Conservation (phyloP, 1,140 invertebrate species). For the Penaeus vannamei region DNA sequence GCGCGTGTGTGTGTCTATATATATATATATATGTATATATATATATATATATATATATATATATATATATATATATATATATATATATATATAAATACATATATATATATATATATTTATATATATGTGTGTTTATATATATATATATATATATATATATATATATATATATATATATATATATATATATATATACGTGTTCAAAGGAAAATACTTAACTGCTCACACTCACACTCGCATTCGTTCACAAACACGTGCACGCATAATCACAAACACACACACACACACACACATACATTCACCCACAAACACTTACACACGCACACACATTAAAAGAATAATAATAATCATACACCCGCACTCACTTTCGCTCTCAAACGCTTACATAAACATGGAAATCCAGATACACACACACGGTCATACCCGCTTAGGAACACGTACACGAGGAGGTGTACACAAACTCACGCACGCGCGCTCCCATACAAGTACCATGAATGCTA, state of each 20-base stretch:
- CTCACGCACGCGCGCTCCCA: too few species aligned
- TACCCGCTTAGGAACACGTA: too few species aligned
- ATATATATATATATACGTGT: not conserved
- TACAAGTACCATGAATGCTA: too few species aligned
- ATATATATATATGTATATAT: not conserved
- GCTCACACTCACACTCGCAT: not conserved
- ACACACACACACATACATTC: too few species aligned
- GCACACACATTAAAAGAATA: too few species aligned
- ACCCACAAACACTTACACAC: too few species aligned
- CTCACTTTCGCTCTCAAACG: too few species aligned
- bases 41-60: not conserved
- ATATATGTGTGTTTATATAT: not conserved
- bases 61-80: not conserved
- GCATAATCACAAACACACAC: too few species aligned
- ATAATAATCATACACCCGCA: too few species aligned
- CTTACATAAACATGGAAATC: too few species aligned
- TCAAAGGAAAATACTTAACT: not conserved
- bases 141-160: not conserved
- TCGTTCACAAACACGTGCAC: not conserved
- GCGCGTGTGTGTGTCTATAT: not conserved
- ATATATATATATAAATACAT: not conserved
- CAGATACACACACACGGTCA: too few species aligned
- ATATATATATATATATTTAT: constrained; percentile 20
- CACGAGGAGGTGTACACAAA: too few species aligned
- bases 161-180: not conserved